Evolutionary conservation across 1,140 invertebrate genomes (phyloP).

Genomic region (Rhagoletis zephyria): DNA sequence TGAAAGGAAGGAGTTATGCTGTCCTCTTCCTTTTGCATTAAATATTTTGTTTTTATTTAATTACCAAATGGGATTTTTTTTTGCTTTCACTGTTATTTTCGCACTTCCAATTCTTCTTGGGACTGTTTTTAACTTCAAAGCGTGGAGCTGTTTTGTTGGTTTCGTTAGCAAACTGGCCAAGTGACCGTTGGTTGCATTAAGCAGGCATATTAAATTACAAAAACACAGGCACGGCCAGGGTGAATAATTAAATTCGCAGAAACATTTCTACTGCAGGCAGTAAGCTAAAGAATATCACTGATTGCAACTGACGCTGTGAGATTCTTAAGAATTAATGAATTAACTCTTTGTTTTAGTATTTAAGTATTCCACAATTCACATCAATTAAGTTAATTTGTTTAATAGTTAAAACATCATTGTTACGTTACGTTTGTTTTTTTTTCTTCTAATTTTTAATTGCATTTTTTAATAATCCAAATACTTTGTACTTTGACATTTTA

Average conservation of each 20-base stretch:
- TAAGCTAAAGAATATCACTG: background rate
- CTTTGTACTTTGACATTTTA: too few species aligned
- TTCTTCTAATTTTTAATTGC: too few species aligned
- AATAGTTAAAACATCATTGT: background rate
- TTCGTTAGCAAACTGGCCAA: constrained; percentile 26
- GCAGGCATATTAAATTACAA: constrained; percentile 21
- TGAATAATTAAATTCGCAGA: background rate
- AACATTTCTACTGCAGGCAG: background rate
- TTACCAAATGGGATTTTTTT: background rate
- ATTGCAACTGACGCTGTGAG: constrained; percentile 14
- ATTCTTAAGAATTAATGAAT: background rate
- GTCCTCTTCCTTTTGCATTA: background rate
- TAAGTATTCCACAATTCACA: too few species aligned
- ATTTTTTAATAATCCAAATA: too few species aligned
- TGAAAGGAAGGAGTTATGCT: constrained; percentile 18
- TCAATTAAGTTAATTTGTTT: background rate
- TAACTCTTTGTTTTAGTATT: background rate
- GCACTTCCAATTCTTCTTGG: background rate
- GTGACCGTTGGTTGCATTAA: background rate
- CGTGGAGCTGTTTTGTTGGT: constrained; percentile 10
- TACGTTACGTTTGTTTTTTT: too few species aligned
- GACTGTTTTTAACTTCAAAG: constrained; percentile 26
- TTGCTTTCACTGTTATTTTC: background rate
- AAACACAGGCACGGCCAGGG: background rate
- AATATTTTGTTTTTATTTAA: background rate